These are phyloP conservation scores for Caranx melampygus DNA, from an alignment of 2,113 vertebrate species.

Conservation along the genomic window DNA sequence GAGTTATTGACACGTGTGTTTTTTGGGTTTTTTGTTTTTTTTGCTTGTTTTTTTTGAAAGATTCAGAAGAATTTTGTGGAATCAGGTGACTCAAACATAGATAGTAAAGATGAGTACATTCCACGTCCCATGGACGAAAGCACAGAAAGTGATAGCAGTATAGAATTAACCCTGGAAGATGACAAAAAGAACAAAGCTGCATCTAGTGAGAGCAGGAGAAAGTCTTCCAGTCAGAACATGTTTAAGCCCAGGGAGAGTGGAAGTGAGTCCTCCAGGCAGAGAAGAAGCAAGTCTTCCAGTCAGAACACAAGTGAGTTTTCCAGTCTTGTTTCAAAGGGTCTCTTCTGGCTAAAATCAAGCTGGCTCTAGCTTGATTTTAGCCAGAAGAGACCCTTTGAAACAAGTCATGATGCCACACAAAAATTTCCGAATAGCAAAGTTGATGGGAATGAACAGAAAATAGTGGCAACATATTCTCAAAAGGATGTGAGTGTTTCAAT, in stretches of 20 bases:
- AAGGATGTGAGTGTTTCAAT: neutral
- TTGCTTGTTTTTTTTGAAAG: no score
- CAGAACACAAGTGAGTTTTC: neutral
- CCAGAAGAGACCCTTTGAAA: neutral
- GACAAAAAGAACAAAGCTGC: neutral
- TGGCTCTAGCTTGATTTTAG: neutral
- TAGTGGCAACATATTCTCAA: neutral
- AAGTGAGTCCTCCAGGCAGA: neutral
- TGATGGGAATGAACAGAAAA: neutral
- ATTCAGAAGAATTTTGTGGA: no score
- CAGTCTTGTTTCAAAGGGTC: no score
- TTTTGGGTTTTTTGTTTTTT: no score
- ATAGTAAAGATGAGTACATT: neutral
- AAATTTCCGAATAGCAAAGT: neutral
- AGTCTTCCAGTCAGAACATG: neutral
- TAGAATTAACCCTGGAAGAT: neutral
- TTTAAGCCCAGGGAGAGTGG: neutral
- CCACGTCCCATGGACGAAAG: neutral
- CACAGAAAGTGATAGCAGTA: conserved; percentile 4
- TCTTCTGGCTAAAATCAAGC: no score
- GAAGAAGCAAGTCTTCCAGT: neutral
- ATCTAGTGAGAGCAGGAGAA: neutral
- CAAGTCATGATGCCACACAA: neutral
- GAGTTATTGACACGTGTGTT: no score
- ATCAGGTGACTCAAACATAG: neutral